Conservation (phyloP, 2,797 vertebrate species). For the Dryobates pubescens region DNA sequence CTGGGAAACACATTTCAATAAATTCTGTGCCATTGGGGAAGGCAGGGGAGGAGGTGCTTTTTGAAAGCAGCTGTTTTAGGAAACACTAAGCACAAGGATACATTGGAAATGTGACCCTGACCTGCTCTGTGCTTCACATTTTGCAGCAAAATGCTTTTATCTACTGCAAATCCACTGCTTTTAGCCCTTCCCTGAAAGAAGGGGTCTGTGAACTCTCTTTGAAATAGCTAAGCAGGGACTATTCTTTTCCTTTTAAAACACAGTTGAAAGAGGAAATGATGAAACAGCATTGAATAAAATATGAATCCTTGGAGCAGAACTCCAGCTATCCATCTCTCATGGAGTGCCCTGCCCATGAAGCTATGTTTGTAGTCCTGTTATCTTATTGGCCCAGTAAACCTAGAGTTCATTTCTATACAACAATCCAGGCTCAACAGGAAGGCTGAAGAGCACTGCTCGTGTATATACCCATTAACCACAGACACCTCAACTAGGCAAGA, state of each 20-base stretch:
- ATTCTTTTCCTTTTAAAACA: slow-evolving; percentile 9
- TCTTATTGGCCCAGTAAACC: neutral
- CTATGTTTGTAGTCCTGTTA: neutral
- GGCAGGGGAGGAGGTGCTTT: neutral
- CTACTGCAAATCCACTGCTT: slow-evolving; percentile 10
- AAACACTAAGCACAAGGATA: neutral
- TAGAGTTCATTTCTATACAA: neutral
- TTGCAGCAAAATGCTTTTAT: slow-evolving; percentile 42
- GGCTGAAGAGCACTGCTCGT: neutral
- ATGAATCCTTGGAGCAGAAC: neutral
- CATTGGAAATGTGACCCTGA: slow-evolving; percentile 28
- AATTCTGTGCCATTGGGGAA: neutral
- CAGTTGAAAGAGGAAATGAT: slow-evolving; percentile 23
- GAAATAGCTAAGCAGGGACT: slow-evolving; percentile 26
- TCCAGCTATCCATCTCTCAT: neutral
- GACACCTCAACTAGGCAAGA: neutral
- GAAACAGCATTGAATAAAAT: slow-evolving; percentile 25
- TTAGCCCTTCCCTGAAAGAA: slow-evolving; percentile 31
- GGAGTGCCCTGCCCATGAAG: neutral
- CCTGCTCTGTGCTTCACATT: neutral
- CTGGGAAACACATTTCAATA: neutral
- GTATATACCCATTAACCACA: neutral
- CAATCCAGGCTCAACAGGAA: neutral
- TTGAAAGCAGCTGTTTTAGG: slow-evolving; percentile 20
- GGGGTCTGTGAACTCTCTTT: neutral